Evolutionary conservation across 2,888 invertebrate genomes (phyloP).

Genomic region (Ophonus ardosiacus): DNA sequence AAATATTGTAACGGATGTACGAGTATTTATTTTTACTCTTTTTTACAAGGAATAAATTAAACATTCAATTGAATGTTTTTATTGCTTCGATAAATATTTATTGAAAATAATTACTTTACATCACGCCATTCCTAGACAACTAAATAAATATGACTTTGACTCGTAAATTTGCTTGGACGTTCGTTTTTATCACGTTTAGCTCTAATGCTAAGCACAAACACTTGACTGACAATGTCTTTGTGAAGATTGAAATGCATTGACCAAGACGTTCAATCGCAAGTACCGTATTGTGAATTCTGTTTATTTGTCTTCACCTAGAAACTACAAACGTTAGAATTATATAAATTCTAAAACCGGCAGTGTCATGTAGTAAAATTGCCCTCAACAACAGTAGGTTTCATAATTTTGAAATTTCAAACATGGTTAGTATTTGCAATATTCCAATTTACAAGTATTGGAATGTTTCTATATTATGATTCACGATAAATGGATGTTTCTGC

Average conservation of each 20-base stretch:
- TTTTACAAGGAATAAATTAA: constrained; percentile 10
- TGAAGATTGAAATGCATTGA: not conserved
- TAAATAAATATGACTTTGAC: constrained; percentile 26
- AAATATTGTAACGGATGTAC: constrained; percentile 43
- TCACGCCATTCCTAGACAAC: constrained; percentile 22
- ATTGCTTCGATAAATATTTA: constrained; percentile 37
- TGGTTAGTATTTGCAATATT: no score
- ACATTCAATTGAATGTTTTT: constrained; percentile 43
- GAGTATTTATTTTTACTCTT: constrained; percentile 16
- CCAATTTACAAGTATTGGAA: no score
- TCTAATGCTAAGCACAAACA: not conserved
- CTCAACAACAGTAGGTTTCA: no score
- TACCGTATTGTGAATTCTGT: not conserved
- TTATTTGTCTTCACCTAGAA: not conserved
- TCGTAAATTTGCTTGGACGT: constrained; percentile 3
- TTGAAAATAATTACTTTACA: constrained; percentile 25
- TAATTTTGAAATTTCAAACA: no score
- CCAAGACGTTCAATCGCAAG: not conserved
- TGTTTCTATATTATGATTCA: no score
- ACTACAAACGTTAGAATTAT: not conserved
- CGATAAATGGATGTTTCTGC: no score
- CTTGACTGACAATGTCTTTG: not conserved
- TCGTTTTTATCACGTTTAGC: not conserved
- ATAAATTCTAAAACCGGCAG: no score
- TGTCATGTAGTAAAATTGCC: no score